Conservation (phyloP, 1,140 invertebrate species). For the Formica exsecta region DNA sequence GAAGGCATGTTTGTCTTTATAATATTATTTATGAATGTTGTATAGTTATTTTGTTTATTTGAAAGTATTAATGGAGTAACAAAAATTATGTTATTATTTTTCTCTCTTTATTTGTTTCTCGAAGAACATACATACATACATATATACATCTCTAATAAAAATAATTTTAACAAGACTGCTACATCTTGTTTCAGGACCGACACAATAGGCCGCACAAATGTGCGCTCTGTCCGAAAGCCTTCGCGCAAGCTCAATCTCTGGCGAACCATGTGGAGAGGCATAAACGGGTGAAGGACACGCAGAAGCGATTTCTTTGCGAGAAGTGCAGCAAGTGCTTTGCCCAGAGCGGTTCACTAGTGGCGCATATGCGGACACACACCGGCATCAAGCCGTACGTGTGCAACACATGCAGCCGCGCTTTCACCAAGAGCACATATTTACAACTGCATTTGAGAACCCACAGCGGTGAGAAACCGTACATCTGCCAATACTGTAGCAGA, state of each 20-base stretch:
- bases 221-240: constrained; percentile 81
- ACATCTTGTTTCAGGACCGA: constrained; percentile 75
- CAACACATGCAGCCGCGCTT: constrained; percentile 83
- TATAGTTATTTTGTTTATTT: not conserved
- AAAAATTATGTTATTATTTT: not conserved
- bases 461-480: constrained; percentile 84
- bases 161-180: not conserved
- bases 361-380: constrained; percentile 84
- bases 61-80: not conserved
- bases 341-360: constrained; percentile 82
- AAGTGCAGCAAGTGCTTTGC: constrained; percentile 84
- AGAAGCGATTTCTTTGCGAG: constrained; percentile 83
- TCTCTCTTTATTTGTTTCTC: not conserved
- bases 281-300: constrained; percentile 80
- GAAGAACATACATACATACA: not conserved
- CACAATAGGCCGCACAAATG: constrained; percentile 81
- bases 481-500: constrained; percentile 92
- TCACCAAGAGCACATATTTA: constrained; percentile 85
- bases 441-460: constrained; percentile 83
- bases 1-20: constrained; percentile 66
- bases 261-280: constrained; percentile 83
- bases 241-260: constrained; percentile 80
- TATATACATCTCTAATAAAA: not conserved
- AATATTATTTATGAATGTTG: not conserved
- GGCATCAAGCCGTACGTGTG: constrained; percentile 84